phyloP scores from a whole-genome alignment of 1,140 invertebrate genomes.

The Oedothorax gibbosus region DNA sequence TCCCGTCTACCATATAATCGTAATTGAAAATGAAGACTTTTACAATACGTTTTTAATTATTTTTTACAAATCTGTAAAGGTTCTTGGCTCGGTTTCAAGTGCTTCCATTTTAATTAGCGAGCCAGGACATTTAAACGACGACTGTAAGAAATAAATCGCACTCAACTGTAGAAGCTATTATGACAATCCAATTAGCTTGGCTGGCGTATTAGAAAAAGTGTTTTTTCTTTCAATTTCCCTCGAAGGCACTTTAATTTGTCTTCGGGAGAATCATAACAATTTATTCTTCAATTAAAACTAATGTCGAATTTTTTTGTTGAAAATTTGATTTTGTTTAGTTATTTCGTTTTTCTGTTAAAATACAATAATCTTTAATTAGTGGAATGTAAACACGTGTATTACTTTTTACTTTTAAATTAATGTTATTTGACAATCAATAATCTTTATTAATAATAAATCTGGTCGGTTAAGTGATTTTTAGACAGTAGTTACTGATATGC shows the following conservation, averaged over 20 bases:
- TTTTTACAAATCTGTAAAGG: not conserved
- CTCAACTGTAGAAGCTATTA: not conserved
- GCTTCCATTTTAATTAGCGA: conserved; percentile 9
- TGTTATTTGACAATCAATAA: too few species aligned
- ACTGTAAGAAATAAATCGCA: conserved; percentile 22
- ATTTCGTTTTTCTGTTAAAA: too few species aligned
- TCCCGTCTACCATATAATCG: conserved; percentile 28
- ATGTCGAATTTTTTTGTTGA: not conserved
- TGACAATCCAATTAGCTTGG: conserved; percentile 10
- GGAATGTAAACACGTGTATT: too few species aligned
- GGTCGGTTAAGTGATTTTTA: too few species aligned
- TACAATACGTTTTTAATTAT: conserved; percentile 9
- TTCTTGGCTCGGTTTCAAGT: conserved; percentile 40
- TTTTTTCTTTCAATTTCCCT: not conserved
- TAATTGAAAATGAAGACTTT: conserved; percentile 23
- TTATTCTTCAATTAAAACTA: not conserved
- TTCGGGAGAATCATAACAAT: not conserved
- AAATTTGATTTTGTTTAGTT: too few species aligned
- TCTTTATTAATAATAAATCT: too few species aligned
- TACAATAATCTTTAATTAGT: too few species aligned
- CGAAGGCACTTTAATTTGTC: not conserved
- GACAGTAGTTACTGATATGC: too few species aligned
- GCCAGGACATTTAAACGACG: not conserved
- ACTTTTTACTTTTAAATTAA: too few species aligned
- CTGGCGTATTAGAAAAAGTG: conserved; percentile 7